Percentiles rank a stretch among this genome's conserved stretches.
Evolutionary conservation across 2,797 vertebrate species (phyloP).

Genomic region (Crocodylus rhombifer): DNA sequence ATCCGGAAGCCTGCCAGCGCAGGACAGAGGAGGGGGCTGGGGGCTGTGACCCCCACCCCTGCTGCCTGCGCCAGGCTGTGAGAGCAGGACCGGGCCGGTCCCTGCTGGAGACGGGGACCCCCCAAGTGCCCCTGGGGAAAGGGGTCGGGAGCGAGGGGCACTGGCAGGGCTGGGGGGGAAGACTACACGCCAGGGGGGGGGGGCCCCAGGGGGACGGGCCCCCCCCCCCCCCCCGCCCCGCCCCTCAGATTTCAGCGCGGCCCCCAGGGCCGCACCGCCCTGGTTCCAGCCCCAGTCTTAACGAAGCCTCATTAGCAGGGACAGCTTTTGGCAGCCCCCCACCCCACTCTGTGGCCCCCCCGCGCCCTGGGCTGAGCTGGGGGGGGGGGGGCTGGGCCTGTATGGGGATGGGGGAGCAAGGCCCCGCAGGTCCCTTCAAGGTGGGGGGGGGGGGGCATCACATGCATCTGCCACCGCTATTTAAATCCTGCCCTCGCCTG

Average conservation of each 20-base stretch:
- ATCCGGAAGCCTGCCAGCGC: too few relatives aligned
- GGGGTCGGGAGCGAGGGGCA: too few relatives aligned
- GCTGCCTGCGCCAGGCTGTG: background rate
- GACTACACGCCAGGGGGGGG: background rate
- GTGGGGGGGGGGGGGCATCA: too few relatives aligned
- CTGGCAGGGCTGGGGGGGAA: too few relatives aligned
- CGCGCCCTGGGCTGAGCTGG: conserved; percentile 4
- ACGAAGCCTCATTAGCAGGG: conserved; percentile 85
- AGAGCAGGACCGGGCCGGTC: too few relatives aligned
- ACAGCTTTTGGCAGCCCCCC: conserved; percentile 77
- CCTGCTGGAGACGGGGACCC: too few relatives aligned
- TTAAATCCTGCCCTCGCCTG: background rate
- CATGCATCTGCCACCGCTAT: background rate
- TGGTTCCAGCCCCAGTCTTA: conserved; percentile 59
- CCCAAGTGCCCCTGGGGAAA: too few relatives aligned
- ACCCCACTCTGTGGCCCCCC: conserved; percentile 1
- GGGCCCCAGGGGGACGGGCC: too few relatives aligned
- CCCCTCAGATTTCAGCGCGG: background rate
- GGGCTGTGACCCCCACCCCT: background rate
- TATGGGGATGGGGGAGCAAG: background rate
- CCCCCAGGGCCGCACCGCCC: conserved; percentile 6
- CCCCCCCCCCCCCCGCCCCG: background rate
- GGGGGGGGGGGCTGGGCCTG: background rate
- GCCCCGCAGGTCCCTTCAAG: background rate
- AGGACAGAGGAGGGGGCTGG: too few relatives aligned